Evolutionary conservation across 1,140 invertebrate species (phyloP), one percentile per base, ranked within the genome.

Genomic region (Rhagoletis zephyria): DNA sequence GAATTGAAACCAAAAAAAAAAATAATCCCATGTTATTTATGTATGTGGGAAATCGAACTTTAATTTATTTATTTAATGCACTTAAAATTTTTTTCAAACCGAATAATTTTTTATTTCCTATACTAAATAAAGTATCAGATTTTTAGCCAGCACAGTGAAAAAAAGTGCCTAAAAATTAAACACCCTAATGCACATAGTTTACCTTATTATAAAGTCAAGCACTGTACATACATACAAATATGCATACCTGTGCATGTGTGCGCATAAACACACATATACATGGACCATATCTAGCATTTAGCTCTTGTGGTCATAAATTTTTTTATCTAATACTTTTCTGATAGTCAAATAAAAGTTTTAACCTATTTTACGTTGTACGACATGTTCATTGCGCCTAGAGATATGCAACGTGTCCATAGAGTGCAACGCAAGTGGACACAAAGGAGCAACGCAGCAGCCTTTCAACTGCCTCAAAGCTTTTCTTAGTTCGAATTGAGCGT

Each of bases 311-410:
- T 16, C 70, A 77, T 77, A 77, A 16, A 77, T 51, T n/a, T 70
- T 74, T 51, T 77, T 77, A 77, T 77, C 16, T 77, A 19, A 56
- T 77, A 56, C 16, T 45, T 7, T 6, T n/a, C 16, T 51, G 48
- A 51, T 77, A 77, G 70, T 48, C 48, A 19, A 51, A 77, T 56
- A 77, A n/a, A 77, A 77, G 3, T 48, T 77, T 51, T 77, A 77
- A 51, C 70, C 70, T 56, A 77, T 16, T 77, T 77, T 77, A 0
- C 48, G 48, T 77, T 51, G 40, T 45, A 14, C 65, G 65, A 77
- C 70, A 77, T 56, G 48, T 19, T 51, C 45, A 77, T 30, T 77
- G 48, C 70, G 70, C 70, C 70, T 56, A 3, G n/a, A 77, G 70
- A 51, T 77, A 77, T 77, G 70, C 70, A 56, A 51, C 14, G 48